Evolutionary conservation across 2,113 vertebrate species (phyloP).

Genomic region (Nipponia nippon): DNA sequence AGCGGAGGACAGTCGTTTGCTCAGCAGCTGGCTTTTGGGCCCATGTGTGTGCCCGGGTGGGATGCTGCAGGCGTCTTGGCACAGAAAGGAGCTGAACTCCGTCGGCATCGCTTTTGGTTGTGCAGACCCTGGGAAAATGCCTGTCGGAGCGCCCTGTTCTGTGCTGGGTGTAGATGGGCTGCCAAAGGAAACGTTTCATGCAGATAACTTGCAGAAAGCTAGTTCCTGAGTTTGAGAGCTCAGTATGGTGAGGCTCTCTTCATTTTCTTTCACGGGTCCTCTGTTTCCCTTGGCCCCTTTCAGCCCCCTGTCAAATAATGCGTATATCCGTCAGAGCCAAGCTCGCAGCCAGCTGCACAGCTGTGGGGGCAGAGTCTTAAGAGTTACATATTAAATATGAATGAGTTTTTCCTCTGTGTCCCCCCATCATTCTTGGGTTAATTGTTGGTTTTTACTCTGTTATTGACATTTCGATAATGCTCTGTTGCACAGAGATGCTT

Average conservation of each 20-base stretch:
- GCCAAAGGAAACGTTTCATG: neutral
- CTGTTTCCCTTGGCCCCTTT: neutral
- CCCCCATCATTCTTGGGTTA: neutral
- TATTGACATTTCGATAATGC: accelerated
- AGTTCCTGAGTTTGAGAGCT: neutral
- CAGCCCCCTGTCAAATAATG: neutral
- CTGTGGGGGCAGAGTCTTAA: neutral
- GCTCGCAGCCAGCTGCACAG: neutral
- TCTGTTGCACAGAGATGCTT: neutral
- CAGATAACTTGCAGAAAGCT: neutral
- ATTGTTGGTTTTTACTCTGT: neutral
- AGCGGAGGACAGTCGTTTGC: accelerated
- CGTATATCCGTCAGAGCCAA: neutral
- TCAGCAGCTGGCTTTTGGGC: neutral
- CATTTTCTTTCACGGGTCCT: neutral
- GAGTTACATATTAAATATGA: neutral
- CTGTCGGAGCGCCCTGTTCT: accelerated
- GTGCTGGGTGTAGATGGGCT: neutral
- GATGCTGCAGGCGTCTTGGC: neutral
- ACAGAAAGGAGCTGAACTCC: neutral
- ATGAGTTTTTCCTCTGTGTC: neutral
- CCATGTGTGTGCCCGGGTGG: accelerated
- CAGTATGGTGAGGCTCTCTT: neutral
- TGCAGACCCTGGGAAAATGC: neutral
- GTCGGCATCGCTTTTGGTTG: too few relatives aligned